Conservation (phyloP, 2,888 invertebrate genomes). For the Neoascia interrupta region DNA sequence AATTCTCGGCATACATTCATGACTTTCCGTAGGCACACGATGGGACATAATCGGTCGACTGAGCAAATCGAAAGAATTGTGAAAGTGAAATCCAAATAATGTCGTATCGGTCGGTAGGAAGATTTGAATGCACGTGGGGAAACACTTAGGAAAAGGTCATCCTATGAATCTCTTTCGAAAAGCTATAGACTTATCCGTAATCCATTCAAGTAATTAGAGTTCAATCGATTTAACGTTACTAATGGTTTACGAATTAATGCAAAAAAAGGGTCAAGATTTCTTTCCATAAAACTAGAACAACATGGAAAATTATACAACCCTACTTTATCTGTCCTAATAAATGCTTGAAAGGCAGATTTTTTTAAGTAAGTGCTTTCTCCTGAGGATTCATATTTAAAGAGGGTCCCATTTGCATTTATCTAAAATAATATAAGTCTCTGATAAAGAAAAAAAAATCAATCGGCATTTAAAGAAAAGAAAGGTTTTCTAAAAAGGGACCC, state of each 20-base stretch:
- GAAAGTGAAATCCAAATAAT: conserved; percentile 16
- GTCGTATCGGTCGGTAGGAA: conserved; percentile 3
- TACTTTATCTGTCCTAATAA: conserved; percentile 22
- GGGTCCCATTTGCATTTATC: conserved; percentile 42
- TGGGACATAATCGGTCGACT: conserved; percentile 26
- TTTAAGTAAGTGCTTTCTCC: conserved; percentile 6
- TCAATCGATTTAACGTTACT: conserved; percentile 57
- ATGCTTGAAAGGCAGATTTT: conserved; percentile 17
- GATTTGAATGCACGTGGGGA: conserved; percentile 31
- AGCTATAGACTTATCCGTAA: conserved; percentile 45
- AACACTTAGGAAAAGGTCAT: conserved; percentile 43
- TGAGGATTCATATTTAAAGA: conserved; percentile 24
- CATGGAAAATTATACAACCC: conserved; percentile 5
- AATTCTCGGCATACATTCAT: conserved; percentile 59
- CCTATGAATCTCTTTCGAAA: neutral
- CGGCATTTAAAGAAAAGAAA: conserved; percentile 21
- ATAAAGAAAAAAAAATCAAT: conserved; percentile 18
- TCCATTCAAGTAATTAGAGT: conserved; percentile 64
- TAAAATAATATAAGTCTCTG: conserved; percentile 26
- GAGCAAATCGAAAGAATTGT: conserved; percentile 43
- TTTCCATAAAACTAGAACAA: too few species aligned
- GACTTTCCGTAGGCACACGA: conserved; percentile 36
- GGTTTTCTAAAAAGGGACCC: conserved; percentile 26
- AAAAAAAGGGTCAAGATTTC: conserved; percentile 38
- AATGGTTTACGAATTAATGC: conserved; percentile 32